phyloP scores from a whole-genome alignment of 2,888 invertebrate species.

The Coelogynopora nodosa region DNA sequence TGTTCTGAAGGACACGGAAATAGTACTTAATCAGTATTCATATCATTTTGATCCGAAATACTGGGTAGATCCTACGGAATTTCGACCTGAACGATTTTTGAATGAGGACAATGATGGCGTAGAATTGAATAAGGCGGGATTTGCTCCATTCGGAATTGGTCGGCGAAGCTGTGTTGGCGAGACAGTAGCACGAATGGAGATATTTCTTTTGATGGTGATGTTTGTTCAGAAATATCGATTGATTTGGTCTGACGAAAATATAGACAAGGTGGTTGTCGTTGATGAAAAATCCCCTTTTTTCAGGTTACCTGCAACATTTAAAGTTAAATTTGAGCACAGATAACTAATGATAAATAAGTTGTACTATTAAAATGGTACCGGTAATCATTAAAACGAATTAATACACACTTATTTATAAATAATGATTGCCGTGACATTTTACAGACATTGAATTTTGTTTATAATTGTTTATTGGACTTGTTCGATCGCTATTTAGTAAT shows the following conservation, averaged over 20 bases:
- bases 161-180: not conserved
- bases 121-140: not conserved
- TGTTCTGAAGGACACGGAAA: constrained; percentile 50
- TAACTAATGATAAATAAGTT: too few relatives aligned
- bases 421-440: too few relatives aligned
- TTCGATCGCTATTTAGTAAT: too few relatives aligned
- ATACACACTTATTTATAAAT: too few relatives aligned
- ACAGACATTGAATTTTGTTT: too few relatives aligned
- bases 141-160: not conserved
- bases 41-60: constrained; percentile 53
- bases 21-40: constrained; percentile 53
- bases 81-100: constrained; percentile 54
- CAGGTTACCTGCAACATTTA: not conserved
- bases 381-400: too few relatives aligned
- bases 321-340: not conserved
- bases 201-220: not conserved
- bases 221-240: not conserved
- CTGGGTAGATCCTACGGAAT: constrained; percentile 52
- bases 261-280: not conserved
- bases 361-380: too few relatives aligned
- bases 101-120: not conserved
- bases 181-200: not conserved
- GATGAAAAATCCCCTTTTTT: not conserved
- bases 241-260: not conserved
- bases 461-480: too few relatives aligned